Conservation (phyloP, 2,888 invertebrate genomes). For the Lithophane ornitopus region DNA sequence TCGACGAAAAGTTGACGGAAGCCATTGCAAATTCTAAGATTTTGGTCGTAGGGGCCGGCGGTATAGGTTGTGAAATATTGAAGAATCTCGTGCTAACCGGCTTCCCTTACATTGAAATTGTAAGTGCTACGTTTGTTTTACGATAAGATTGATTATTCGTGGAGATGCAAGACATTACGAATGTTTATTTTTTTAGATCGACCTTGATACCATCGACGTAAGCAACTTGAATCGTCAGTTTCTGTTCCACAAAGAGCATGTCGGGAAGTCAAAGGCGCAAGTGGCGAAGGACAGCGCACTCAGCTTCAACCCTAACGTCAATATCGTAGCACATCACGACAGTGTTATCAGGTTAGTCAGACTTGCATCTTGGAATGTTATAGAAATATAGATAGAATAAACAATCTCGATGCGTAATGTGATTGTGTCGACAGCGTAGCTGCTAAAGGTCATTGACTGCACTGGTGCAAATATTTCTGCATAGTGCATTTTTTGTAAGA, state of each 20-base stretch:
- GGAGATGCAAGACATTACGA: constrained; percentile 7
- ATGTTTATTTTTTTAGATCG: constrained; percentile 94
- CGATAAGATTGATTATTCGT: constrained; percentile 13
- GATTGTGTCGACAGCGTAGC: constrained; percentile 11
- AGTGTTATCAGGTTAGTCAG: constrained; percentile 95
- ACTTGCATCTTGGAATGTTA: neutral
- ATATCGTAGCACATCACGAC: constrained; percentile 97
- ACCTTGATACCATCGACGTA: constrained; percentile 99
- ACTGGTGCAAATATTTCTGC: constrained; percentile 18
- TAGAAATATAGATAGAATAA: constrained; percentile 13
- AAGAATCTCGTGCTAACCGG: constrained; percentile 99
- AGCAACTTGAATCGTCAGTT: constrained; percentile 99
- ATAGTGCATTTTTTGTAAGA: neutral
- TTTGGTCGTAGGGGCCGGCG: constrained; percentile 98
- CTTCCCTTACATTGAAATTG: constrained; percentile 98
- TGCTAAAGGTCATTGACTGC: constrained; percentile 51
- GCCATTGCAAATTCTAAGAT: constrained; percentile 93
- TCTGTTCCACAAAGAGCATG: constrained; percentile 99
- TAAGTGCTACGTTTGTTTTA: constrained; percentile 87
- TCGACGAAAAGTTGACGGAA: constrained; percentile 92
- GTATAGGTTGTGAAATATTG: constrained; percentile 99
- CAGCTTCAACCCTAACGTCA: constrained; percentile 96
- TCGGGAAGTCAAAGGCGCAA: constrained; percentile 98
- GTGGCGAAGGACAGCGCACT: constrained; percentile 97
- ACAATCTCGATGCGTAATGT: constrained; percentile 22